These are phyloP conservation scores for Valencia hispanica DNA, from an alignment of 2,797 vertebrate genomes.

Conservation along the genomic window DNA sequence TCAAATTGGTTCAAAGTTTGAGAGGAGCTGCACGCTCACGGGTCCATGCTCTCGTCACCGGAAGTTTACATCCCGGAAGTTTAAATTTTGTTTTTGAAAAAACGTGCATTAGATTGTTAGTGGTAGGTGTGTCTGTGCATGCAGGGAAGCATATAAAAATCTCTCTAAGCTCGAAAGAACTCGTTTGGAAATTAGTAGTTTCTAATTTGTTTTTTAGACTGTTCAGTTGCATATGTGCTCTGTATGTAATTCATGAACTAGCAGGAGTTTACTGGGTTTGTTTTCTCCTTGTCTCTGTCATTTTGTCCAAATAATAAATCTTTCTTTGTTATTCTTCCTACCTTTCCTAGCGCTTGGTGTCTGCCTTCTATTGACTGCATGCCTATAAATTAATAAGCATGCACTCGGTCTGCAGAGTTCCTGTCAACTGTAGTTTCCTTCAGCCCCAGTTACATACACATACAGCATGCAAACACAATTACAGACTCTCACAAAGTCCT, in stretches of 20 bases:
- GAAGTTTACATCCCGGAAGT: no score
- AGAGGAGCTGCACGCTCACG: no score
- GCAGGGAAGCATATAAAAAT: conserved; percentile 28
- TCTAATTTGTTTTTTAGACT: background rate
- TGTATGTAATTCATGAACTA: background rate
- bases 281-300: conserved; percentile 12
- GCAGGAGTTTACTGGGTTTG: background rate
- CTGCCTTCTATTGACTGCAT: conserved; percentile 10
- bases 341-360: conserved; percentile 12
- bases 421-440: conserved; percentile 16
- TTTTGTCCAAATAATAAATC: conserved; percentile 11
- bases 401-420: conserved; percentile 14
- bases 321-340: conserved; percentile 9
- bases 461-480: conserved; percentile 1
- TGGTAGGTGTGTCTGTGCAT: background rate
- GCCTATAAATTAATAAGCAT: conserved; percentile 32
- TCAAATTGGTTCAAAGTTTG: no score
- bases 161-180: conserved; percentile 16
- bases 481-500: background rate
- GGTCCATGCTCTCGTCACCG: no score
- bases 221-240: background rate
- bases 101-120: background rate
- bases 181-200: conserved; percentile 13
- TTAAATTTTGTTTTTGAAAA: no score
- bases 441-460: background rate